Evolutionary conservation across 1,140 invertebrate genomes (phyloP).

Genomic region (Drosophila oshimai): DNA sequence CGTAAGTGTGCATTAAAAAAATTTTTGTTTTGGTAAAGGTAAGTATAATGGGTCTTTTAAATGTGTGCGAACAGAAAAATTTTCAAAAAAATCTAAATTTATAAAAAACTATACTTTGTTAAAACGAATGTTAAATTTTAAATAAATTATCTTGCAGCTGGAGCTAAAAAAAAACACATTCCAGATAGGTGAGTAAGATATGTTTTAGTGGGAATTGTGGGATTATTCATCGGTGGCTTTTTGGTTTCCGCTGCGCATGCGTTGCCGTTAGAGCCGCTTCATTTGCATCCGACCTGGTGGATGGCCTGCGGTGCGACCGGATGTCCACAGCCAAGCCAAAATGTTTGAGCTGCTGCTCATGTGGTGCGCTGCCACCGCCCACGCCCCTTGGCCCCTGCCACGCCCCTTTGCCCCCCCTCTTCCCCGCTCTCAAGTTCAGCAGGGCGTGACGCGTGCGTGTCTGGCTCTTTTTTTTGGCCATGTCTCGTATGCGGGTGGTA

Average conservation of each 20-base stretch:
- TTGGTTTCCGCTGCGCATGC: conserved; percentile 50
- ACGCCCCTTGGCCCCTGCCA: neutral
- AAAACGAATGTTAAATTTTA: too few relatives aligned
- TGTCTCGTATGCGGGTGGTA: conserved; percentile 14
- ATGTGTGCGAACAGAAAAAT: too few relatives aligned
- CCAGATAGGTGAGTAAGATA: neutral
- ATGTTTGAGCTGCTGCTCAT: conserved; percentile 24
- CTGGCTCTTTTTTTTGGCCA: conserved; percentile 20
- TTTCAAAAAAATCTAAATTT: too few relatives aligned
- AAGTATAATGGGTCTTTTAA: too few relatives aligned
- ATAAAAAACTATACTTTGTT: too few relatives aligned
- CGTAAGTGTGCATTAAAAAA: too few relatives aligned
- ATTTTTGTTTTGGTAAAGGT: too few relatives aligned
- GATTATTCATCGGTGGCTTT: conserved; percentile 32
- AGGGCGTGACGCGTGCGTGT: conserved; percentile 64
- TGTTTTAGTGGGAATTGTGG: conserved; percentile 2
- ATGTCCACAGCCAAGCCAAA: conserved; percentile 41
- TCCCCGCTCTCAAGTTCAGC: conserved; percentile 20
- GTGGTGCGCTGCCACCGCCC: conserved; percentile 1
- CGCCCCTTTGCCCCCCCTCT: neutral
- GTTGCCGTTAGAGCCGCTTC: conserved; percentile 51
- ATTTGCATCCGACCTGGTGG: conserved; percentile 54
- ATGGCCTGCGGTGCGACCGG: conserved; percentile 43
- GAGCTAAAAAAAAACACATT: neutral
- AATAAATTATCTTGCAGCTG: too few relatives aligned